These are phyloP conservation scores for Theocolax elegans DNA, from an alignment of 1,140 invertebrate genomes.

Conservation along the genomic window DNA sequence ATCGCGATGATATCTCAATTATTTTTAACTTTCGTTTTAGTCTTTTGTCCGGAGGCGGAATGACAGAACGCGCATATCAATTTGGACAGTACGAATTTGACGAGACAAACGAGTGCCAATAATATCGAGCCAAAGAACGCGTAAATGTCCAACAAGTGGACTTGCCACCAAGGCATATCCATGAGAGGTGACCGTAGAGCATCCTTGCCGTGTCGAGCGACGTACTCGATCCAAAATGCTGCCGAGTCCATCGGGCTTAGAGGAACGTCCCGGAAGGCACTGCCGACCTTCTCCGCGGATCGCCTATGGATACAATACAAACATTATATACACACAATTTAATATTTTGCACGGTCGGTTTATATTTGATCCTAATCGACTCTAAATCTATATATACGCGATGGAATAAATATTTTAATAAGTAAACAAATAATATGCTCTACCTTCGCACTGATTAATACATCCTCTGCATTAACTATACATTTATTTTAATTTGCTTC, in stretches of 20 bases:
- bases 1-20: no score
- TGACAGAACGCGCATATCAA: no score
- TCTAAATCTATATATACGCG: background rate
- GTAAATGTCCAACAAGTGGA: constrained; percentile 59
- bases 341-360: no score
- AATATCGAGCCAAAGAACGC: constrained; percentile 12
- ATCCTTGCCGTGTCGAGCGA: constrained; percentile 66
- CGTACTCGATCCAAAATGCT: constrained; percentile 73
- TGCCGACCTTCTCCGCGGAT: background rate
- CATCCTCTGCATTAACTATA: background rate
- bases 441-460: background rate
- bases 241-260: constrained; percentile 70
- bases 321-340: no score
- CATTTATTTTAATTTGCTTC: no score
- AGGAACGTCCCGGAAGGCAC: constrained; percentile 40
- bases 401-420: background rate
- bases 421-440: background rate
- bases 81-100: background rate
- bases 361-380: no score
- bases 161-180: constrained; percentile 60
- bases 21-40: no score
- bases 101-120: background rate
- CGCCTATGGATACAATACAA: background rate
- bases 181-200: constrained; percentile 55
- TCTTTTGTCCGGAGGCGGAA: no score